Evolutionary conservation across 2,797 vertebrate species (phyloP).

Genomic region (Bradypodion pumilum): DNA sequence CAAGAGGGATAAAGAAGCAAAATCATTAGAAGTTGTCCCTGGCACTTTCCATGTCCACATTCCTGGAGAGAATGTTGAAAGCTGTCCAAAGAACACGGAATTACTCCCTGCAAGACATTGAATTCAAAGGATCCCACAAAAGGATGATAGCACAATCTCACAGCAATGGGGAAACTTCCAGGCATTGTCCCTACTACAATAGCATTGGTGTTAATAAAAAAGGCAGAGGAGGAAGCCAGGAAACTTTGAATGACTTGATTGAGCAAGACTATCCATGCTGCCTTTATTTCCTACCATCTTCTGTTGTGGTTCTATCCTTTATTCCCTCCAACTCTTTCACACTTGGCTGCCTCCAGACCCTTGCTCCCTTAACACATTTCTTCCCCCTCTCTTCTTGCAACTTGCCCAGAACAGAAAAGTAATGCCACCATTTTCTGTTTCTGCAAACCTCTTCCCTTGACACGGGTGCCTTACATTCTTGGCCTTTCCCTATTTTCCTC

Average conservation of each 20-base stretch:
- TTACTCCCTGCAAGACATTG: constrained; percentile 31
- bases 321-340: neutral
- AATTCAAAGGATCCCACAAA: constrained; percentile 58
- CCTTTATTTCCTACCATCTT: neutral
- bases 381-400: neutral
- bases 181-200: constrained; percentile 64
- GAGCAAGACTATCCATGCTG: neutral
- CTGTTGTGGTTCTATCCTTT: neutral
- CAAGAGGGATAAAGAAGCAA: constrained; percentile 51
- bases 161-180: constrained; percentile 63
- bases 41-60: constrained; percentile 44
- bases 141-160: constrained; percentile 59
- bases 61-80: constrained; percentile 51
- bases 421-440: neutral
- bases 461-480: neutral
- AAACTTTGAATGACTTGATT: constrained; percentile 2
- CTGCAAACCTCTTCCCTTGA: neutral
- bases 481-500: neutral
- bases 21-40: constrained; percentile 50
- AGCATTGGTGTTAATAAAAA: constrained; percentile 45
- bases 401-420: neutral
- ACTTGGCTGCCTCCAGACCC: neutral
- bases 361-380: neutral
- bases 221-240: neutral
- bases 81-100: constrained; percentile 36